A percentile compares a stretch with the other conserved stretches of the same genome.
phyloP scores from a whole-genome alignment of 1,140 invertebrate species.

The Cataglyphis hispanica region DNA sequence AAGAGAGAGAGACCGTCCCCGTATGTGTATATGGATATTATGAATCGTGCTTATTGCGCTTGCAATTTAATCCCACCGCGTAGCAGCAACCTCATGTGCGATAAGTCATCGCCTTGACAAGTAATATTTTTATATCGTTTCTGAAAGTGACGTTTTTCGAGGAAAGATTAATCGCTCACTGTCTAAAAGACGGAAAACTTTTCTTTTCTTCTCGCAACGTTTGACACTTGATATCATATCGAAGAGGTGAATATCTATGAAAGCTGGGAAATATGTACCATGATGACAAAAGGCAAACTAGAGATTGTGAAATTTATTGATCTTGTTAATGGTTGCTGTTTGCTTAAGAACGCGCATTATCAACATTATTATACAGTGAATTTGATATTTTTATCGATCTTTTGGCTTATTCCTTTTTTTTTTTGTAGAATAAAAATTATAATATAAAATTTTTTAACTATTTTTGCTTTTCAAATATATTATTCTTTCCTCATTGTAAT shows the following conservation, averaged over 20 bases:
- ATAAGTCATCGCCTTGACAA: constrained; percentile 73
- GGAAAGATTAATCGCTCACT: constrained; percentile 69
- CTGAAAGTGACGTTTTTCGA: constrained; percentile 71
- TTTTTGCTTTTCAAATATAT: background rate
- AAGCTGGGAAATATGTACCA: background rate
- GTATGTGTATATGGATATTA: constrained; percentile 23
- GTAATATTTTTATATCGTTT: constrained; percentile 76
- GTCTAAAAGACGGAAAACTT: constrained; percentile 54
- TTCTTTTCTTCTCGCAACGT: constrained; percentile 38
- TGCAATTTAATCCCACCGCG: constrained; percentile 41
- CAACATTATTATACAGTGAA: background rate
- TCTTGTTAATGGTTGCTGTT: background rate
- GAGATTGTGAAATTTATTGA: constrained; percentile 7
- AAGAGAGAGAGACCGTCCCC: background rate
- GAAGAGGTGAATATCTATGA: constrained; percentile 2
- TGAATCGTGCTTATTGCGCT: constrained; percentile 69
- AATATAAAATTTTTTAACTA: constrained; percentile 3
- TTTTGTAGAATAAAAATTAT: constrained; percentile 2
- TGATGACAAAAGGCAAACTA: background rate
- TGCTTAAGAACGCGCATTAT: background rate
- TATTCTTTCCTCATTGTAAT: background rate
- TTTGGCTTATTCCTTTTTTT: background rate
- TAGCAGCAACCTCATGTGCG: constrained; percentile 43
- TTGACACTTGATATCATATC: constrained; percentile 61
- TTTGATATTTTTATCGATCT: background rate